Conservation (phyloP, 1,140 invertebrate species). For the Drosophila lowei region DNA sequence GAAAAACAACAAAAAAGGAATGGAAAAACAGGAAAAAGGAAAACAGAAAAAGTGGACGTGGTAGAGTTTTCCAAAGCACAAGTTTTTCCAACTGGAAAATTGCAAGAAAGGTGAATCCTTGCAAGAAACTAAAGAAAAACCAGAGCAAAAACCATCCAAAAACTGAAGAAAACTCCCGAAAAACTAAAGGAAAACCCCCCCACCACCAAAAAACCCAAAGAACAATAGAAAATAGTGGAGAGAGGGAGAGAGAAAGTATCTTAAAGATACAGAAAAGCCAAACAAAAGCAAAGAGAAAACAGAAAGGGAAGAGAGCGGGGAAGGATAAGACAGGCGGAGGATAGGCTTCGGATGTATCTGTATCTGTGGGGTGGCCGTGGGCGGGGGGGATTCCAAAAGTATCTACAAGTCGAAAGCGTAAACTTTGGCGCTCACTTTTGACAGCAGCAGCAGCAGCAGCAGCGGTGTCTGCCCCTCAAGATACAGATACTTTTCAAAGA, state of each 20-base stretch:
- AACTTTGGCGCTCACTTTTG: slow-evolving; percentile 77
- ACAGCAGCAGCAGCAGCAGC: slow-evolving; percentile 52
- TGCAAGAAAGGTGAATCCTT: too few species aligned
- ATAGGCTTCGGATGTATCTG: not conserved
- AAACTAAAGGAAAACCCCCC: too few species aligned
- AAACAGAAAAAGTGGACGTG: too few species aligned
- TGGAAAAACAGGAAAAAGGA: too few species aligned
- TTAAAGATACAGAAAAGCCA: slow-evolving; percentile 50
- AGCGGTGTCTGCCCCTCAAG: not conserved
- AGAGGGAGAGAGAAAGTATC: slow-evolving; percentile 55
- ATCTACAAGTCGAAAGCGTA: slow-evolving; percentile 58
- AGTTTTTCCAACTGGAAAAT: too few species aligned
- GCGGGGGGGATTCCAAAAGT: slow-evolving; percentile 4
- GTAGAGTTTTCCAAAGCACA: too few species aligned
- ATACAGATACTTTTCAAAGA: slow-evolving; percentile 16
- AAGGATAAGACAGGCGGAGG: slow-evolving; percentile 3
- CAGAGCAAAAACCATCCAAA: too few species aligned
- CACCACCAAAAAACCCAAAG: slow-evolving; percentile 13
- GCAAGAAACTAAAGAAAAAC: too few species aligned
- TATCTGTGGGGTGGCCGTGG: not conserved
- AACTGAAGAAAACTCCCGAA: too few species aligned
- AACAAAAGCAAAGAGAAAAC: slow-evolving; percentile 38
- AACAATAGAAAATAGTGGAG: slow-evolving; percentile 39
- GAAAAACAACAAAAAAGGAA: too few species aligned
- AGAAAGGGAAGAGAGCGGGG: not conserved